Conservation (phyloP, 2,797 vertebrate genomes). For the Hippopotamyrus pictus region DNA sequence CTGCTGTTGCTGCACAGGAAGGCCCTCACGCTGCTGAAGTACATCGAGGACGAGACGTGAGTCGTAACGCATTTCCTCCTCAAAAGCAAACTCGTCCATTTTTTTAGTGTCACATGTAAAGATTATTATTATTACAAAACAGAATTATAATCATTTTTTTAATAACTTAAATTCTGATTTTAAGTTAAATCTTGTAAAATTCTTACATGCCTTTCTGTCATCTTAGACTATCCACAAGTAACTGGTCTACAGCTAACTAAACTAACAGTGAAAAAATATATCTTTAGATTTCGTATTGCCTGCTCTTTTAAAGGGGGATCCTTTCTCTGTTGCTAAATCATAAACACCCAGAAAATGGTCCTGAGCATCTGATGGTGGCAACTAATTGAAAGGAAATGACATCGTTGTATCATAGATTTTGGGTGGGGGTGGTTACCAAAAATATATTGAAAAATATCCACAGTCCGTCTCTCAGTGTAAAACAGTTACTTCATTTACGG, state of each 20-base stretch:
- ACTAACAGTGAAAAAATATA: neutral
- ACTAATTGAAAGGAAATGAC: neutral
- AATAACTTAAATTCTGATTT: neutral
- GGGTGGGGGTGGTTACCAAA: neutral
- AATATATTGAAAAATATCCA: neutral
- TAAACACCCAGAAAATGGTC: neutral
- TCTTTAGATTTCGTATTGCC: neutral
- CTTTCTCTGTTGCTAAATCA: neutral
- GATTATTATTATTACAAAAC: neutral
- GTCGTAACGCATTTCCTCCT: conserved; percentile 38
- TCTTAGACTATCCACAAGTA: neutral
- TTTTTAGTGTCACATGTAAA: neutral
- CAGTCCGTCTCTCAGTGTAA: neutral
- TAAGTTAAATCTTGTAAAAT: neutral
- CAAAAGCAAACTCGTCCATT: neutral
- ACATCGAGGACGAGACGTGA: conserved; percentile 98
- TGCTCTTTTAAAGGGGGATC: neutral
- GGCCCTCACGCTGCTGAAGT: conserved; percentile 90
- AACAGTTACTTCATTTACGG: neutral
- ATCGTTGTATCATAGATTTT: neutral
- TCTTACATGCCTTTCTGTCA: neutral
- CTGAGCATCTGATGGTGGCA: neutral
- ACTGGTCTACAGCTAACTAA: neutral
- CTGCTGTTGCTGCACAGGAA: conserved; percentile 91
- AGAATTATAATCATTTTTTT: neutral